phyloP scores from a whole-genome alignment of 2,113 vertebrate genomes.

The Pteruthius melanotis region DNA sequence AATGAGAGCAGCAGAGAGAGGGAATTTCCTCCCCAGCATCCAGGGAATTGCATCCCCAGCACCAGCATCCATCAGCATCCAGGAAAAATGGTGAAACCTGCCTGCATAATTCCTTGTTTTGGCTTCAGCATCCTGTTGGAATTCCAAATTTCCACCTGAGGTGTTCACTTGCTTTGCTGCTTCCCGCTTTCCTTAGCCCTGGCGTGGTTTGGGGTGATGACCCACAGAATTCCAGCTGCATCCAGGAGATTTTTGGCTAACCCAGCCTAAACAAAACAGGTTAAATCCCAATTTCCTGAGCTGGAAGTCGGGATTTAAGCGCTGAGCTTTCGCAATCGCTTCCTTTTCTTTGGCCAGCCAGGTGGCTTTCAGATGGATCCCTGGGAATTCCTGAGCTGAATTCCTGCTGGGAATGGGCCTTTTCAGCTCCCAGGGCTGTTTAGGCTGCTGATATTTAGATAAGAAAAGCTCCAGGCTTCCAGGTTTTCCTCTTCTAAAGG shows the following conservation, averaged over 20 bases:
- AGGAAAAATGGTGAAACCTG: accelerated
- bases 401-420: not conserved
- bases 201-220: not conserved
- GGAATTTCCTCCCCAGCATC: not conserved
- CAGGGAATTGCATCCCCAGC: not conserved
- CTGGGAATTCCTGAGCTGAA: not conserved
- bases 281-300: not conserved
- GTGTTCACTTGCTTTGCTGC: accelerated
- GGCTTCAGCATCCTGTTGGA: not conserved
- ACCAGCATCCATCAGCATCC: accelerated
- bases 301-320: not conserved
- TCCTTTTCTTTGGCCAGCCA: not conserved
- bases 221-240: not conserved
- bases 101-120: not conserved
- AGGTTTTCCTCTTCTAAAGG: not conserved
- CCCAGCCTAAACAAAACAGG: not conserved
- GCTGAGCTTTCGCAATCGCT: not conserved
- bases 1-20: not conserved
- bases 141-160: accelerated
- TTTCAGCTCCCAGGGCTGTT: not conserved
- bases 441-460: not conserved
- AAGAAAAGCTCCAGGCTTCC: not conserved
- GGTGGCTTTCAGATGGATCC: not conserved
- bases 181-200: not conserved
- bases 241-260: not conserved